Evolutionary conservation across 2,888 invertebrate species (phyloP), one percentile per base, ranked within the genome.

Genomic region (Theristus sp.): DNA sequence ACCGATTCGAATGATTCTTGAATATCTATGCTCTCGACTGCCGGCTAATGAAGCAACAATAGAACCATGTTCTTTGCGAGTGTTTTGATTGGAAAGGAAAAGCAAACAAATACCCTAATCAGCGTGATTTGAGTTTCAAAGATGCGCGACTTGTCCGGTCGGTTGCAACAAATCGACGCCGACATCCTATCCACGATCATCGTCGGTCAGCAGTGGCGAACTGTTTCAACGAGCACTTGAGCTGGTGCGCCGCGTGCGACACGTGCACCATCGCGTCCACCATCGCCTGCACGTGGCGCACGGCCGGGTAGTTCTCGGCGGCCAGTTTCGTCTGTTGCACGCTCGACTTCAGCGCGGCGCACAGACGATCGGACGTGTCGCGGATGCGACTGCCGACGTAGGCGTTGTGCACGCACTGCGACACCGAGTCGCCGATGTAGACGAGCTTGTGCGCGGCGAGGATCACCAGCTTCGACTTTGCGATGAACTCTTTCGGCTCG

Each of bases 381-480:
- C 62, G 26, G 49, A 67, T 54, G 59, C 64, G 49, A 2, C n/a
- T 28, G 2, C 30, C 29, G 60, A 27, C 62, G 52, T 49, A 58
- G 62, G 57, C 47, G 54, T 58, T 52, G 57, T 54, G 63, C 62
- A 57, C 46, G n/a, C 55, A 49, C 68, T 87, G 83, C 74, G 89
- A 85, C 30, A 93, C 86, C 57, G 87, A 89, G 77, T 94, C 93
- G 58, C 91, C 91, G 63, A 91, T 90, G 73, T 88, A 86, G 26
- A 94, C 88, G 71, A 94, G 80, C 74, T 90, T 84, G 73, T 93
- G 91, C 29, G 90, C 91, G 73, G 87, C 87, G 57, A 94, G 80
- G 46, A 93, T 87, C 17, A 94, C 89, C 75, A 89, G 89, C 75
- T 93, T 93, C 59, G 89, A 87, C 74, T 90, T 87, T 22, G 89